These are phyloP conservation scores for Simalia tracyae DNA, from an alignment of 2,797 vertebrate genomes.

Conservation along the genomic window DNA sequence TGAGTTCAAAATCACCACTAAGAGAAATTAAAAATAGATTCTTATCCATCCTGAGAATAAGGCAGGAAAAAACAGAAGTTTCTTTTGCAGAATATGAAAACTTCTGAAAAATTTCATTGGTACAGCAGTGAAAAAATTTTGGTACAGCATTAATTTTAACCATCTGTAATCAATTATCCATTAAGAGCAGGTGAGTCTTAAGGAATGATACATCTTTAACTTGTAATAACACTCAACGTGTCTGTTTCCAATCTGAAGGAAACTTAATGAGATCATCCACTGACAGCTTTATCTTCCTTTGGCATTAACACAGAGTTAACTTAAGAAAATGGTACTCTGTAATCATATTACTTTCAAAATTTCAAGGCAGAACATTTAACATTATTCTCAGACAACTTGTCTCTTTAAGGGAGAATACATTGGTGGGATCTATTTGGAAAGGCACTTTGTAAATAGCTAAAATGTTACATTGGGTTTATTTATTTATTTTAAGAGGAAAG, in stretches of 20 bases:
- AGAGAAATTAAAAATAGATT: neutral
- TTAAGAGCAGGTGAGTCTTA: neutral
- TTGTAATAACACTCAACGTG: conserved; percentile 9
- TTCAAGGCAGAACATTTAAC: conserved; percentile 40
- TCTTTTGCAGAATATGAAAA: neutral
- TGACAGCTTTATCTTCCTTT: conserved; percentile 10
- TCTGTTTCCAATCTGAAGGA: neutral
- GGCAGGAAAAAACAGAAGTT: neutral
- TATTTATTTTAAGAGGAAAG: neutral
- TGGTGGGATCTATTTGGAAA: conserved; percentile 39
- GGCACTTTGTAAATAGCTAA: conserved; percentile 36
- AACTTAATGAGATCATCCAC: conserved; percentile 4
- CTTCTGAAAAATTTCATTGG: neutral
- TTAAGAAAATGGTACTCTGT: conserved; percentile 16
- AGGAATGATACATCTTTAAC: neutral
- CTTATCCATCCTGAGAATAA: neutral
- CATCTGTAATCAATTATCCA: neutral
- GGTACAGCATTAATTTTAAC: neutral
- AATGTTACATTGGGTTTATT: conserved; percentile 14
- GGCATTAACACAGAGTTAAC: conserved; percentile 28
- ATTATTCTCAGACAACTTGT: conserved; percentile 14
- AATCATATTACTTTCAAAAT: conserved; percentile 38
- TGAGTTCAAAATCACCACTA: neutral
- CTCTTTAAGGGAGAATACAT: conserved; percentile 27
- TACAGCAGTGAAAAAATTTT: neutral